Conservation (phyloP, 2,888 invertebrate genomes). For the Poecilus cupreus region DNA sequence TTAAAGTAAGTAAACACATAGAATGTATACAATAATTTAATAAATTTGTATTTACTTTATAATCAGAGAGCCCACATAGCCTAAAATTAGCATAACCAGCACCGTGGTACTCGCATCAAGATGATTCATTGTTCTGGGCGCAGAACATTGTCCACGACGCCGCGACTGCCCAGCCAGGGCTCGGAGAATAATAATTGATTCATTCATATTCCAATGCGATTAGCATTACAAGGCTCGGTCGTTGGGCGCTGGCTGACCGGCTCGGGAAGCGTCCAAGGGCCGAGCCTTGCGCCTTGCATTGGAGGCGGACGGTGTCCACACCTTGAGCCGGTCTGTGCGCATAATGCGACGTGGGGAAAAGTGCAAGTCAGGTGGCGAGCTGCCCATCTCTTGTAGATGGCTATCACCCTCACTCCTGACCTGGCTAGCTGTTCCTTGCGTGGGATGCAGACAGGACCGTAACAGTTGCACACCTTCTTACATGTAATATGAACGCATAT, state of each 20-base stretch:
- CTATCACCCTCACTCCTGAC: background rate
- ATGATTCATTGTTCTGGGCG: conserved; percentile 32
- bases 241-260: background rate
- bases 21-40: background rate
- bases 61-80: background rate
- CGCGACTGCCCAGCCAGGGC: conserved; percentile 18
- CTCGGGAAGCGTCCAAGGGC: background rate
- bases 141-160: conserved; percentile 9
- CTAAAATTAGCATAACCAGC: conserved; percentile 18
- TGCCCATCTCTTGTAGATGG: conserved; percentile 14
- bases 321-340: background rate
- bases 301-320: conserved; percentile 12
- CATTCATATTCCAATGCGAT: conserved; percentile 38
- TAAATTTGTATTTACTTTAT: no score
- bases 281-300: background rate
- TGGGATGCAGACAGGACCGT: background rate
- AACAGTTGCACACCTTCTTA: no score
- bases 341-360: background rate
- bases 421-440: background rate
- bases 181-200: conserved; percentile 44
- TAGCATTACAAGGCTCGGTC: conserved; percentile 27
- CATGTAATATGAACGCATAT: no score
- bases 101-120: background rate
- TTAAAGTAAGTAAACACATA: no score
- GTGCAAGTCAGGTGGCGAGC: conserved; percentile 28